Evolutionary conservation across 1,140 invertebrate species (phyloP), one percentile per base, ranked within the genome.

Genomic region (Formica exsecta): DNA sequence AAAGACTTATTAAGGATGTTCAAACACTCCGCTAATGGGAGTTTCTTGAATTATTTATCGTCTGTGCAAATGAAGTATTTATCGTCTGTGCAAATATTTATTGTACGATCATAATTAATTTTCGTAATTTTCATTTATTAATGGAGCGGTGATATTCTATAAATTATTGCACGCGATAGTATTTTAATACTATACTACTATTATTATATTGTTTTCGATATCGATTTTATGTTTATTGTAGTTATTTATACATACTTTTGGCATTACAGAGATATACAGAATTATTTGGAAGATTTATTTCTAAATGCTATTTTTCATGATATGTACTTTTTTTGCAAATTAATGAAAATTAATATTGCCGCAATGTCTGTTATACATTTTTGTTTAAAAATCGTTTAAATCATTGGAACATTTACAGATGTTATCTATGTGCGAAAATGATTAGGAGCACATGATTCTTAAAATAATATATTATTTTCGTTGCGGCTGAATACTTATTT

Each of bases 401-500:
- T 80, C 48, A 51, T 79, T 59, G 9, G 3, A 57, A 59, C 29
- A 3, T 81, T 11, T 41, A 32, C 22, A 81, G 36, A 44, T 19
- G n/a, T 81, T 36, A 57, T 73, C 86, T 81, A 48, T 48, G 73
- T 29, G 19, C 59, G 25, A 74, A 48, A 36, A 5, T 11, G 6
- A 86, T 76, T 44, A 41, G 4, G 51, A 65, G 29, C 44, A 75
- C 54, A 48, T 88, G 54, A 25, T 74, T 59, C 48, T 62, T 90
- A 66, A 89, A 77, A 89, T 57, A 44, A n/a, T 76, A 68, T 44
- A 11, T 13, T 73, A 83, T 66, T 84, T 87, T 74, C 16, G 48
- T 86, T 54, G 91, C 90, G 92, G 87, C 83, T 87, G 75, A 68
- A 89, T 91, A 93, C 90, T 92, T 92, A 41, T 9, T 25, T 65